Percentiles rank a stretch among this genome's conserved stretches.
phyloP scores from a whole-genome alignment of 2,888 invertebrate species.

The Drosophila aldrichi region DNA sequence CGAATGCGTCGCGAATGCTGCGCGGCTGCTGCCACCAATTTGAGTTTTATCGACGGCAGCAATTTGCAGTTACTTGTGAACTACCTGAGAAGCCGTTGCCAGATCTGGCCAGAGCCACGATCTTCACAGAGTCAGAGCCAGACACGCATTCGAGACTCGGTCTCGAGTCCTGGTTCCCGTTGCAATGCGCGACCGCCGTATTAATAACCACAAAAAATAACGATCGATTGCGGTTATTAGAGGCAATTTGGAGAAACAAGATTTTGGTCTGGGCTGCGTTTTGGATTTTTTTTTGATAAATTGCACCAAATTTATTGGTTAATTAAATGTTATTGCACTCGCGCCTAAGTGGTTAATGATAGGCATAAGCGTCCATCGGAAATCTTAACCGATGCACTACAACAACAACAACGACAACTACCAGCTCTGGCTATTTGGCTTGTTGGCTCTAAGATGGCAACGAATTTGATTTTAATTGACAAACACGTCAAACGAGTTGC shows the following conservation, averaged over 20 bases:
- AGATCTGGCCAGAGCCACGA: slow-evolving; percentile 38
- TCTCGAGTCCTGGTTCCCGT: slow-evolving; percentile 11
- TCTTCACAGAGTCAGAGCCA: slow-evolving; percentile 26
- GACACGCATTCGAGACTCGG: slow-evolving; percentile 38
- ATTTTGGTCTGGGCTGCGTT: slow-evolving; percentile 54
- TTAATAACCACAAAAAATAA: slow-evolving; percentile 84
- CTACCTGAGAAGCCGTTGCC: slow-evolving; percentile 84
- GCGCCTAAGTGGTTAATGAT: slow-evolving; percentile 78
- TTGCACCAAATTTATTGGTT: slow-evolving; percentile 79
- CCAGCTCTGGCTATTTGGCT: neutral
- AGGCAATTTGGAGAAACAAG: slow-evolving; percentile 78
- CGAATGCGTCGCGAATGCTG: slow-evolving; percentile 52
- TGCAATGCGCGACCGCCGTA: slow-evolving; percentile 44
- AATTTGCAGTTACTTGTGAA: slow-evolving; percentile 85
- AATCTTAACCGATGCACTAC: slow-evolving; percentile 26
- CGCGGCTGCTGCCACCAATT: slow-evolving; percentile 64
- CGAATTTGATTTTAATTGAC: slow-evolving; percentile 82
- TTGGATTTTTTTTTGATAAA: slow-evolving; percentile 66
- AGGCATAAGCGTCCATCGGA: slow-evolving; percentile 42
- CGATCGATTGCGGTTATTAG: slow-evolving; percentile 82
- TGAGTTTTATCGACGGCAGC: slow-evolving; percentile 80
- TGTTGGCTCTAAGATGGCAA: slow-evolving; percentile 60
- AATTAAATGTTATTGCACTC: slow-evolving; percentile 79
- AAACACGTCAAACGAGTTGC: slow-evolving; percentile 78
- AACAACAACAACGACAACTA: neutral